A percentile compares a stretch with the other conserved stretches of the same genome.
Conservation (phyloP, 1,140 invertebrate genomes). For the Laupala kohalensis region DNA sequence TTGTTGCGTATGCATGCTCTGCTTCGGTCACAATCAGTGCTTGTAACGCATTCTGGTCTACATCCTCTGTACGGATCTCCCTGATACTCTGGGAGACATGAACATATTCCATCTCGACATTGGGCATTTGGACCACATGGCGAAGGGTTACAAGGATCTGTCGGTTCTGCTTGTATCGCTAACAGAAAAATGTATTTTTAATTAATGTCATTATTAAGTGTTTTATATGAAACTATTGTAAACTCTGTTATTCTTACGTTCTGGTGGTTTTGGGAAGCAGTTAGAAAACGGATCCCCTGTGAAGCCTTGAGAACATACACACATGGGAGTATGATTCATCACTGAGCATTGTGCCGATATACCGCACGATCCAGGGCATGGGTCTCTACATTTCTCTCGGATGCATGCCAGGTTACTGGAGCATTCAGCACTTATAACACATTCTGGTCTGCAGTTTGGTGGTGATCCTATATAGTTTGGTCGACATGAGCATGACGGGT, state of each 20-base stretch:
- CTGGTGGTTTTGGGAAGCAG: constrained; percentile 33
- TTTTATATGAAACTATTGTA: background rate
- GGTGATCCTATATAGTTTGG: constrained; percentile 45
- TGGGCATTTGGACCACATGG: constrained; percentile 24
- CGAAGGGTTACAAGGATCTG: constrained; percentile 21
- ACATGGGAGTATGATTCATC: constrained; percentile 40
- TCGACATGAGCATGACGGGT: constrained; percentile 39
- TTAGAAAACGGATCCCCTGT: constrained; percentile 43
- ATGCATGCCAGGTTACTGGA: constrained; percentile 53
- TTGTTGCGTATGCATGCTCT: constrained; percentile 53
- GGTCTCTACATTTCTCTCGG: constrained; percentile 54
- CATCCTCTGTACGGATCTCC: constrained; percentile 62
- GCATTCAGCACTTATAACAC: constrained; percentile 59
- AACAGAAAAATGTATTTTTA: constrained; percentile 9
- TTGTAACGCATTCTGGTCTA: constrained; percentile 56
- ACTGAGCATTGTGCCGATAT: constrained; percentile 41
- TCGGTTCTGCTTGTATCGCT: constrained; percentile 17
- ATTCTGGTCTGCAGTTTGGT: constrained; percentile 58
- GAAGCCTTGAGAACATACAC: constrained; percentile 38
- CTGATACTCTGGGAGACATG: constrained; percentile 53
- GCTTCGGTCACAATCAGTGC: constrained; percentile 51
- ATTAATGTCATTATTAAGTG: background rate
- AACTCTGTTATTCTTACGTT: constrained; percentile 25
- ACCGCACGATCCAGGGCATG: constrained; percentile 61
- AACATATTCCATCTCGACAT: constrained; percentile 42